Evolutionary conservation across 2,113 vertebrate genomes (phyloP), one percentile per base, ranked within the genome.

Genomic region (Danionella cerebrum): DNA sequence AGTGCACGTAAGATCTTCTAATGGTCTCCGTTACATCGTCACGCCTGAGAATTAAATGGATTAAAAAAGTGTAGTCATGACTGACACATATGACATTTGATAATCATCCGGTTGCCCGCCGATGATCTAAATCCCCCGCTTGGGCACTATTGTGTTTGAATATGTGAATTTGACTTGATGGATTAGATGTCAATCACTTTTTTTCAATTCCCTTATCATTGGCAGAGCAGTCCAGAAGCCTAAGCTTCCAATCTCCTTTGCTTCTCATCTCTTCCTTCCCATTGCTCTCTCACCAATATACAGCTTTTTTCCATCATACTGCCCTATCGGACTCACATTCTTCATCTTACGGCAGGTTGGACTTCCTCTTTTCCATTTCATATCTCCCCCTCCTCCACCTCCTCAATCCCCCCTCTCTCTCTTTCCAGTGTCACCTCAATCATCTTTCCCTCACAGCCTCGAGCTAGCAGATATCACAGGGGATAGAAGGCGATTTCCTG

Each of bases 161-260:
- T 71, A 48, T 69, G 45, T 70, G 55, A 73, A 74, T 76, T 68
- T 63, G 50, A 47, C 22, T 47, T 57, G 72, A 72, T 72, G 63
- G 69, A 72, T 74, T 76, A 72, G 47, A 65, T 58, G 48, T 72
- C 55, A 58, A 57, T 69, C 65, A 69, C 59, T 64, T 68, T 47
- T 66, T 57, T 71, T 31, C 63, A 72, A 53, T 73, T 70, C 52
- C 65, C 71, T 79, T 79, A 79, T 77, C 75, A 73, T 66, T 70
- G 59, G 16, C 25, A 52, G 63, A 54, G 45, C 69, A 67, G 72
- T 52, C 71, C 58, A 52, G 65, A 65, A 63, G 51, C 19, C 71
- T 55, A 70, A 71, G 69, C 64, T 69, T 77, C 58, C 74, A 71
- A 74, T 74, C 62, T 66, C 54, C 45, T 53, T 53, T 29, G 24